Evolutionary conservation across 2,113 vertebrate genomes (phyloP).

Genomic region (Hypocryptadius cinnamomeus): DNA sequence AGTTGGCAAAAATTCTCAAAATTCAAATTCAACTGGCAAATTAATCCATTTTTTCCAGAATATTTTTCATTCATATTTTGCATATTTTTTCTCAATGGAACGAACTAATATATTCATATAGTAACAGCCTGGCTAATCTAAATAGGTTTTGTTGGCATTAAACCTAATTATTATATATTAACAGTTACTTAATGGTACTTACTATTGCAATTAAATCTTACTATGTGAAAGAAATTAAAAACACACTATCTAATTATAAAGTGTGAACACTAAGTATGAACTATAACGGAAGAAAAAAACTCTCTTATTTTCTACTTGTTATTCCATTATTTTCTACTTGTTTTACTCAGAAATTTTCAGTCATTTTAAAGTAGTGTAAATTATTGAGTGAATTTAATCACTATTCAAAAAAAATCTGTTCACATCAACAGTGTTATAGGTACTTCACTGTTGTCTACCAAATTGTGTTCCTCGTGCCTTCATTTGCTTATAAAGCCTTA

Average conservation of each 20-base stretch:
- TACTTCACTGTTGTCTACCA: background rate
- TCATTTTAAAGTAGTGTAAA: background rate
- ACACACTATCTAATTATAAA: background rate
- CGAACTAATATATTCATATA: background rate
- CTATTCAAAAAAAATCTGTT: background rate
- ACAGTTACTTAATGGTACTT: background rate
- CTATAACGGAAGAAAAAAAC: background rate
- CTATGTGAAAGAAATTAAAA: background rate
- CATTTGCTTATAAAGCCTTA: background rate
- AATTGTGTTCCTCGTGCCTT: background rate
- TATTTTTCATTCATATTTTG: background rate
- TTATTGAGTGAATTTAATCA: background rate
- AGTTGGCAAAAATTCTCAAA: background rate
- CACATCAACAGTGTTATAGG: accelerated
- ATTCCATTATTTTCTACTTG: background rate
- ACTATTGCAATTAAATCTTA: background rate
- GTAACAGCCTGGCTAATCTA: background rate
- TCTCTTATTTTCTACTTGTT: background rate
- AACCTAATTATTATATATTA: background rate
- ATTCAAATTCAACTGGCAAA: background rate
- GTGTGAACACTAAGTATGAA: background rate
- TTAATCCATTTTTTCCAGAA: background rate
- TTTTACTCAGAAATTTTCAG: background rate
- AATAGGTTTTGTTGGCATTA: background rate
- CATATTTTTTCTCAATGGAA: background rate